A percentile compares a stretch with the other conserved stretches of the same genome.
Conservation (phyloP, 2,113 vertebrate genomes). For the Crotalus viridis region DNA sequence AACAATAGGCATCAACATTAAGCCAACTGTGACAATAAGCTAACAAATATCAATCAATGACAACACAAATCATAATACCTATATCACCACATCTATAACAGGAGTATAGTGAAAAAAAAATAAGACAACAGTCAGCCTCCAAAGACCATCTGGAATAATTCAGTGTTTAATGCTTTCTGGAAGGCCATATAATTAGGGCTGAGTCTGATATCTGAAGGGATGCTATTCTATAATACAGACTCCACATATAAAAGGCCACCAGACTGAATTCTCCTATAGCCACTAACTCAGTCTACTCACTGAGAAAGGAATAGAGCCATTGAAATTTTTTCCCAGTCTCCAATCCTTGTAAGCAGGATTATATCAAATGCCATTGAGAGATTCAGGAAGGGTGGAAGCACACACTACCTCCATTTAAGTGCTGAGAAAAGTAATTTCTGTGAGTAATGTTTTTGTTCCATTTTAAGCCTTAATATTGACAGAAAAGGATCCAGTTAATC, state of each 20-base stretch:
- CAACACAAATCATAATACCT: background rate
- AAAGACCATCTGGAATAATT: background rate
- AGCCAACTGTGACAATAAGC: background rate
- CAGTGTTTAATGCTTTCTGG: background rate
- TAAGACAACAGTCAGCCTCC: background rate
- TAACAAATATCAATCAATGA: background rate
- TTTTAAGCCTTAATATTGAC: background rate
- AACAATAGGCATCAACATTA: background rate
- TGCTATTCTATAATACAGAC: background rate
- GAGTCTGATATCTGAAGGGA: background rate
- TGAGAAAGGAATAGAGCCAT: background rate
- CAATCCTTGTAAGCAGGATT: background rate
- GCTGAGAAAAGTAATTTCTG: background rate
- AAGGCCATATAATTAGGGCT: background rate
- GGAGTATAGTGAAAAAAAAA: background rate
- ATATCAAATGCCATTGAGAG: background rate
- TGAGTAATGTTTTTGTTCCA: background rate
- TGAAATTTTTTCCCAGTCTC: background rate
- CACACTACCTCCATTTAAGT: background rate
- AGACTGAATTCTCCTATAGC: background rate
- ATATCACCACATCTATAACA: background rate
- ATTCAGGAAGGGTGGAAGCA: background rate
- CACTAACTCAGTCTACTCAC: background rate
- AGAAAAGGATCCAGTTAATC: background rate
- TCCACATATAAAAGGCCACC: background rate